Base-by-base conservation (phyloP, 2,797 vertebrate species). In the Varecia variegata region DNA sequence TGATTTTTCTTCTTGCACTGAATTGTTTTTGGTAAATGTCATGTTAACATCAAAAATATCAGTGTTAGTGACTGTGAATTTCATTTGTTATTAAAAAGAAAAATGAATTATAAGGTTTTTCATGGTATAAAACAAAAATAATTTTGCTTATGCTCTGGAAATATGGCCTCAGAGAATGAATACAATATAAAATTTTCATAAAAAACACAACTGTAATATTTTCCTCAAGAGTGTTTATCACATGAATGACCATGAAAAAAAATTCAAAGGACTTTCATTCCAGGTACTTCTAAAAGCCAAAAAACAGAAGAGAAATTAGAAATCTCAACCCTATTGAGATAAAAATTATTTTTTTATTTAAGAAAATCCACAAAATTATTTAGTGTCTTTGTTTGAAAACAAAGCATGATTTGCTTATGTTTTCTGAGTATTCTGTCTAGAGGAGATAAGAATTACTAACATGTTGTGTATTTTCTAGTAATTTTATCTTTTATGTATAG, bases 1-100 rank as follows among this genome's bases (percentile, higher is more conserved):
- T 79, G 8, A 85, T 58, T 35, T 71, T 80, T 83, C 23, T 81
- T 85, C 52, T 47, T 54, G 17, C 2, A 70, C 2, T 58, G 3
- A 88, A 71, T 0, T 73, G 40, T 95, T 62, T 18, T 71, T 92
- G 30, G 13, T 84, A 94, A 95, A 93, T 85, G 11, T 54, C 30
- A 93, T 40, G n/a, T 82, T 87, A 67, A 79, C 7, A 67, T 32
- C 47, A 94, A 88, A 74, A n/a, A 52, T 4, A 1, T 2, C 23
- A 62, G 20, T n/a, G 30, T 50, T 95, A 76, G 20, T 68, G 58
- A 93, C 47, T 91, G 7, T 82, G 32, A 90, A 83, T 89, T 97
- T 50, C 32, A 93, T 67, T 1, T 68, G 38, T 50, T 25, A 68
- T n/a, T 92, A 68, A 82, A 94, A 88, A 77, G 27, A 74, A 85